Evolutionary conservation across 1,140 invertebrate genomes (phyloP), one percentile per base, ranked within the genome.

Genomic region (Euwallacea fornicatus): DNA sequence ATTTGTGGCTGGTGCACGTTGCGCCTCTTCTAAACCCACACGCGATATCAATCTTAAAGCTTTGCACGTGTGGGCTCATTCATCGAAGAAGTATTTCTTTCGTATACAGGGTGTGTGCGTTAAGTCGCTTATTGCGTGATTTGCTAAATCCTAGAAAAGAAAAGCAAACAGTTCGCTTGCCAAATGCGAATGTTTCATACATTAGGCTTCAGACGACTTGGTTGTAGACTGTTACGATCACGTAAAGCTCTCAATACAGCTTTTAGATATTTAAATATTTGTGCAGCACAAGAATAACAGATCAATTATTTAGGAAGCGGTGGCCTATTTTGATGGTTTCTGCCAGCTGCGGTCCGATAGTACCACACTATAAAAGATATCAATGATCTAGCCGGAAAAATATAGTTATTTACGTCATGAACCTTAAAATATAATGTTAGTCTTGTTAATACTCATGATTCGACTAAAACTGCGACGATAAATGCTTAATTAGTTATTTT

Each of bases 211-310:
- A 33, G 21, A 33, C 21, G 21, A 4, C 21, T 33, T 33, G 21
- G 21, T 33, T 33, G 21, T 33, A 33, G 4, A 50, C 46, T 13
- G 2, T 50, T 50, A 6, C 46, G 6, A 50, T 50, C 46, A 50
- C 46, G 46, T 50, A 10, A 11, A 33, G 21, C 21, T 33, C 21
- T 33, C 21, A 33, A 4, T 50, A 13, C 13, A 50, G 46, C 46
- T 50, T 50, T 50, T 50, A 13, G 46, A 11, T 50, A 50, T 50
- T 50, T 50, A 50, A 50, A 50, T 50, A 50, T 50, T 50, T 50
- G 46, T 50, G 46, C 46, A 0, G 46, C 46, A 50, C 13, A 50
- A 50, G 46, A 50, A 50, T 50, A 50, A 50, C 46, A 50, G 46
- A 50, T 50, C 46, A 50, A 50, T 33, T 33, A 33, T 50, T 50